These are phyloP conservation scores for Drosophila grimshawi DNA, from an alignment of 1,140 invertebrate genomes.

Conservation along the genomic window DNA sequence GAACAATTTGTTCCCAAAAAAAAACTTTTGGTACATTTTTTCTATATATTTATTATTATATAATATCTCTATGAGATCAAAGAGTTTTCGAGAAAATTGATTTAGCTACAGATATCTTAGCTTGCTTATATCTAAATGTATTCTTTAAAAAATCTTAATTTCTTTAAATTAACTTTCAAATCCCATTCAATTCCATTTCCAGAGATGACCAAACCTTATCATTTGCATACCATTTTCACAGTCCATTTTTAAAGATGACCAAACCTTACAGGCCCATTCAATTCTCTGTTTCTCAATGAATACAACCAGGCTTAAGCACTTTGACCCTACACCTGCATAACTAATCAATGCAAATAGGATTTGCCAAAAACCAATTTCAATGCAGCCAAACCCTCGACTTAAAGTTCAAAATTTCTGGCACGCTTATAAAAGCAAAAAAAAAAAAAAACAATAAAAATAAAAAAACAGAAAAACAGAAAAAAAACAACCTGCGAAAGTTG, in stretches of 20 bases:
- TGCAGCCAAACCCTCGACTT: background rate
- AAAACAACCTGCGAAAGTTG: constrained; percentile 20
- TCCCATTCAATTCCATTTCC: background rate
- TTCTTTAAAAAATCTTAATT: no score
- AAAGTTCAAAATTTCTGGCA: constrained; percentile 31
- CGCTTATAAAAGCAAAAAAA: constrained; percentile 36
- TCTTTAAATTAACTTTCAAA: background rate
- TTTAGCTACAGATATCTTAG: no score
- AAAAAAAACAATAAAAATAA: constrained; percentile 48
- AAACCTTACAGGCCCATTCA: background rate
- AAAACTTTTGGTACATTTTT: no score
- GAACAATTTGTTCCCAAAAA: background rate
- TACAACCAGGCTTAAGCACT: background rate
- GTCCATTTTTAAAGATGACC: background rate
- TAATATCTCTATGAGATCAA: no score
- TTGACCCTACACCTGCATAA: background rate
- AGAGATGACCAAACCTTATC: no score
- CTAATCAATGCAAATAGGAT: constrained; percentile 43
- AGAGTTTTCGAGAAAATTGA: no score
- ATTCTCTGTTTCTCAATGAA: background rate
- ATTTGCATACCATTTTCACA: background rate
- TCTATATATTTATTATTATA: no score
- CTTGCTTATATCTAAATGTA: no score
- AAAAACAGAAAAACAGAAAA: constrained; percentile 28
- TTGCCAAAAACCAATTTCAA: constrained; percentile 31